Base-by-base conservation (phyloP, 2,888 invertebrate genomes). In the Anthoptus insignis region DNA sequence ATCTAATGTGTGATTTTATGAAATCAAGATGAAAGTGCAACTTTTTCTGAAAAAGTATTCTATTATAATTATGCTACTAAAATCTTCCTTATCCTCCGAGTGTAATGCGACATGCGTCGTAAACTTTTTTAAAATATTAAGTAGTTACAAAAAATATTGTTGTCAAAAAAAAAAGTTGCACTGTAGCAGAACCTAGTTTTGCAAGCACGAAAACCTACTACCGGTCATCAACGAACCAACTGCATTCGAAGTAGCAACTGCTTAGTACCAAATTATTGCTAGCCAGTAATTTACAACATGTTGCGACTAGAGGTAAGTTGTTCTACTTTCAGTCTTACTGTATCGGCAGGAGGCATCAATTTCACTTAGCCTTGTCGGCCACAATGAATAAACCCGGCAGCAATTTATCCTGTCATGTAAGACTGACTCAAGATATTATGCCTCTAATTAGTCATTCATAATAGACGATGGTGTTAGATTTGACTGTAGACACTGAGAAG, bases 371-470 rank as follows among this genome's bases (percentile, higher is more conserved):
- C 8, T 27, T 45, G 56, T 56, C 49, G 47, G 49, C 45, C 50
- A 22, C 56, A 39, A 56, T 63, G 49, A 63, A 57, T 56, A 50
- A 63, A 63, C 49, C 56, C 49, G 56, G 63, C 63, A 50, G 63
- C 63, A 37, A 63, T 63, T 49, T 63, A 63, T 57, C 56, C 63
- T 50, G 63, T 57, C 63, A 57, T 63, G 56, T 63, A 49, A 16
- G 39, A 56, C 63, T 45, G 63, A 39, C 63, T 57, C 39, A 37
- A 63, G 63, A 63, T 63, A 63, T 63, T 63, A 63, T 49, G 49
- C 63, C 49, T 19, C 56, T 63, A 63, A 63, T 63, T 63, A 63
- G 63, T 63, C 63, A 63, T 63, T 63, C 63, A 63, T 57, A 63
- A 47, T 57, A 49, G 42, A 47, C 39, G 19, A 19, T 47, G 63